phyloP scores from a whole-genome alignment of 2,888 invertebrate genomes.

The Odontocolon sp. region DNA sequence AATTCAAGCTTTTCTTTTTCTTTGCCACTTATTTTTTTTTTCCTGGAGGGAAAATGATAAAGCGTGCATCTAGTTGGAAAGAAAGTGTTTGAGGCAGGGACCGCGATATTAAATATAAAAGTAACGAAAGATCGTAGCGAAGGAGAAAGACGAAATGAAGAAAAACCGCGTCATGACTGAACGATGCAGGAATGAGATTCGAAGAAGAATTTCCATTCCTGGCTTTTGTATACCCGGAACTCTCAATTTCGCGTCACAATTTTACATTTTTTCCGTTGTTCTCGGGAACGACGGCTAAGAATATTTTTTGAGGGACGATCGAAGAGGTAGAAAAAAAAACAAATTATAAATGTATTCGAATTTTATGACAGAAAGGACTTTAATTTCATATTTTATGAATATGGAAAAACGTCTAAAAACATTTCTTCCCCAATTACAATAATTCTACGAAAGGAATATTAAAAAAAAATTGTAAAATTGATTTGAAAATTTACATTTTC shows the following conservation, averaged over 20 bases:
- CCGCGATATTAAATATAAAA: slow-evolving; percentile 53
- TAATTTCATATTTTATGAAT: too few relatives aligned
- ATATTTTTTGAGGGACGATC: too few relatives aligned
- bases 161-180: slow-evolving; percentile 21
- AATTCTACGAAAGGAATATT: too few relatives aligned
- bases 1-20: background rate
- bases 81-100: slow-evolving; percentile 8
- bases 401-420: too few relatives aligned
- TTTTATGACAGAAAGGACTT: too few relatives aligned
- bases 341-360: too few relatives aligned
- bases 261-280: background rate
- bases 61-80: slow-evolving; percentile 3
- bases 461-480: too few relatives aligned
- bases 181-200: slow-evolving; percentile 34
- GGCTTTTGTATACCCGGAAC: background rate
- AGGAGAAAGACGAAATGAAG: background rate
- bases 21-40: background rate
- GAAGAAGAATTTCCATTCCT: slow-evolving; percentile 27
- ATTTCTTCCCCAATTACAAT: too few relatives aligned
- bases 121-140: slow-evolving; percentile 61
- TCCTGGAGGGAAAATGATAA: background rate
- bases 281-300: background rate
- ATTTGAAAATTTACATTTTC: too few relatives aligned
- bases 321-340: too few relatives aligned
- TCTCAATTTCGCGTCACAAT: background rate